Evolutionary conservation across 2,113 vertebrate species (phyloP).

Genomic region (Rostratula benghalensis): DNA sequence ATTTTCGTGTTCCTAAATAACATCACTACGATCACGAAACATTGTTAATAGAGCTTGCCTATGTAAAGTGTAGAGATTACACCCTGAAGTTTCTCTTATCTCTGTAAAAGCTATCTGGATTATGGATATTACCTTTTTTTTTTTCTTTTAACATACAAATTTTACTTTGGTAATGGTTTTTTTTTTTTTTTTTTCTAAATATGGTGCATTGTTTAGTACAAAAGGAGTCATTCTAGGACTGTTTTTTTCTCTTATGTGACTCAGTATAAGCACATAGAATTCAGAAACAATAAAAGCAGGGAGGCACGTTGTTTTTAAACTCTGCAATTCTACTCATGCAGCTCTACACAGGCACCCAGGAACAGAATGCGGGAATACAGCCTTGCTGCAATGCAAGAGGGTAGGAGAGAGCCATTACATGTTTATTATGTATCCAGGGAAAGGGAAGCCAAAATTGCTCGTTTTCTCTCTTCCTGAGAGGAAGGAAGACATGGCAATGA

Average conservation of each 20-base stretch:
- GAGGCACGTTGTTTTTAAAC: background rate
- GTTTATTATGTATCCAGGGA: constrained; percentile 19
- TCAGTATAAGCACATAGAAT: background rate
- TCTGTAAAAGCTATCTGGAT: background rate
- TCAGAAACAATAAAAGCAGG: background rate
- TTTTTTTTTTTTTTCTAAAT: background rate
- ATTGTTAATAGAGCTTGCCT: background rate
- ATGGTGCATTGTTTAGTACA: background rate
- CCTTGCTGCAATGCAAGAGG: background rate
- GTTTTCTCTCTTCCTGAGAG: constrained; percentile 48
- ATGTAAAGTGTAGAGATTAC: background rate
- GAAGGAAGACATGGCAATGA: constrained; percentile 42
- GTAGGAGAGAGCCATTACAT: background rate
- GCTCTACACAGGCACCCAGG: background rate
- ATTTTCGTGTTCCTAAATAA: background rate
- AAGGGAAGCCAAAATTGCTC: constrained; percentile 28
- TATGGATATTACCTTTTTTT: background rate
- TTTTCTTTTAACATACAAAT: background rate
- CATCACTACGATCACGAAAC: background rate
- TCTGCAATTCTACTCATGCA: background rate
- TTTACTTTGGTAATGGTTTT: background rate
- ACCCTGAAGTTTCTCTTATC: background rate
- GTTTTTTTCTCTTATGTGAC: background rate
- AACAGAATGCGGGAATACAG: background rate
- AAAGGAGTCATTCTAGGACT: background rate